These are phyloP conservation scores for Echiichthys vipera DNA, from an alignment of 2,797 vertebrate species.

Conservation along the genomic window DNA sequence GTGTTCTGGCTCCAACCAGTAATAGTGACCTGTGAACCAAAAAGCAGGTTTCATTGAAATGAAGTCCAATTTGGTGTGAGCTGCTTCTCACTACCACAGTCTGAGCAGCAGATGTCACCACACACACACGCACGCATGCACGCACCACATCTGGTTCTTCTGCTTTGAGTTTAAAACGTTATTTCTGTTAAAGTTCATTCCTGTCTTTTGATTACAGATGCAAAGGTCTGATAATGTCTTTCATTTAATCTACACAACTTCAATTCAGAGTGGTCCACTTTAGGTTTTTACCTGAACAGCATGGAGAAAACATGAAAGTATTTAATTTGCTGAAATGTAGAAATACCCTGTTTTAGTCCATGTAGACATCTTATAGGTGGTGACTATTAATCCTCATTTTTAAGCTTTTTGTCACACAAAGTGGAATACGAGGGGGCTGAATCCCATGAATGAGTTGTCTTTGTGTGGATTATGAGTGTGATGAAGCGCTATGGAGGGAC, in stretches of 20 bases:
- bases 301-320: no score
- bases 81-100: not conserved
- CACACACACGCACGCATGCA: no score
- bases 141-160: no score
- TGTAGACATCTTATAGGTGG: not conserved
- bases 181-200: no score
- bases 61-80: not conserved
- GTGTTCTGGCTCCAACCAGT: constrained; percentile 87
- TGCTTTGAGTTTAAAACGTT: no score
- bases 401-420: not conserved
- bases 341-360: not conserved
- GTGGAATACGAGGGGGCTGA: not conserved
- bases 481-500: constrained; percentile 40
- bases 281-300: no score
- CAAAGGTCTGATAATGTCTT: not conserved
- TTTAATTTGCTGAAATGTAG: not conserved
- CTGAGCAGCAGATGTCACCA: constrained; percentile 55
- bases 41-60: not conserved
- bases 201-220: not conserved
- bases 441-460: constrained; percentile 13
- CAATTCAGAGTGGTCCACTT: not conserved
- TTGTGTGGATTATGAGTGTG: constrained; percentile 43
- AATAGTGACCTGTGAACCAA: constrained; percentile 82
- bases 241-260: not conserved
- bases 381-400: not conserved